Base-by-base conservation (phyloP, 2,888 invertebrate genomes). In the Caenorhabditis imperialis region DNA sequence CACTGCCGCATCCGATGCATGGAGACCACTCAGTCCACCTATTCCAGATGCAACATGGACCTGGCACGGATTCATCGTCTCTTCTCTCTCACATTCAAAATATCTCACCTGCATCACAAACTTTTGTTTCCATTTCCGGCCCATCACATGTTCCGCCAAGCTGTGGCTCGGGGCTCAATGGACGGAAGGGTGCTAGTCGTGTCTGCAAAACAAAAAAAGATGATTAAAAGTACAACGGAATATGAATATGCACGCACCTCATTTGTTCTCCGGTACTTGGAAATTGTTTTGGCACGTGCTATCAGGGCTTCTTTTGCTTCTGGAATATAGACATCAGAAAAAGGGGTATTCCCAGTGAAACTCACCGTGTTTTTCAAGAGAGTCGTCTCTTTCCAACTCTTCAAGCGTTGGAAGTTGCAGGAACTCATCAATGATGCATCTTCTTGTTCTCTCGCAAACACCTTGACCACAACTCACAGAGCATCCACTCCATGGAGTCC, bases 401-500 rank as follows among this genome's bases (percentile, higher is more conserved):
- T 73, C 79, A 20, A 82, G 57, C 7, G 72, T 79, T 2, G 82
- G 82, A 25, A 82, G 57, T 40, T 80, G 77, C 25, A 82, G 53
- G 22, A 82, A 76, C n/a, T 82, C 82, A 42, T 82, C 82, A 20
- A 73, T 78, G 8, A 81, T 72, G 51, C 82, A 82, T 51, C 76
- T 81, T 27, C 82, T 45, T 1, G 70, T 76, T 45, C 81, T 44
- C 30, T 79, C 76, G 25, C 82, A 82, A 12, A 79, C 77, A 25
- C 82, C 82, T 47, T 69, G 55, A 20, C 82, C 82, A 54, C 81
- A 81, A 33, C 72, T 81, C 37, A 80, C 81, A 18, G 82, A 82
- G 22, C 82, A 82, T 2, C 82, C 82, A 40, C 79, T 71, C 82
- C 82, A 82, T 20, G 72, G 67, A 16, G 57, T 63, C 82, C 82